Base-by-base conservation (phyloP, 1,140 invertebrate genomes). In the Diorhabda carinulata region DNA sequence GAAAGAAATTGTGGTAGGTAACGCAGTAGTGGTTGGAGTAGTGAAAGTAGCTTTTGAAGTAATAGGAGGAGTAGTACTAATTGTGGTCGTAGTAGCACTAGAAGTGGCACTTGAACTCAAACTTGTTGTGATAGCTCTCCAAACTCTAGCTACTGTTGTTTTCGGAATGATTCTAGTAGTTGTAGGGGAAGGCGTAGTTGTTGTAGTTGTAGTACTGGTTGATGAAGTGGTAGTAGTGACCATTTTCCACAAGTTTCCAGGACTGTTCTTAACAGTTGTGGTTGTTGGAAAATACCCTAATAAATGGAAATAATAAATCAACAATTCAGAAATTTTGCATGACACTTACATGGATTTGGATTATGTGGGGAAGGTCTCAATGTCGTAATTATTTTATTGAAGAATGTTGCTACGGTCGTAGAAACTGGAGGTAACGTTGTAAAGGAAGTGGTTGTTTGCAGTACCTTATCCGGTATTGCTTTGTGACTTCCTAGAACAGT, bases 401-500 rank as follows among this genome's bases (percentile, higher is more conserved):
- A 52, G 6, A 52, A 52, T 6, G 47, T 8, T 2, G 47, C n/a
- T 8, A 52, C 56, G 25, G 44, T 64, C 3, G 78, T 70, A 10
- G 75, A 71, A n/a, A 73, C 66, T 2, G 76, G 68, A 42, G 62
- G 6, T 4, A 60, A 52, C 4, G 71, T 47, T 40, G 69, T 59
- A 44, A 71, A 67, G 41, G 58, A 70, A 0, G 76, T 60, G 60
- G 71, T 66, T 5, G 74, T 76, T 7, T 78, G 77, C 6, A 75
- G 76, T n/a, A 78, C 65, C n/a, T 73, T 69, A 57, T 83, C 82
- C 3, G 82, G 83, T 3, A 84, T 82, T n/a, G 85, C 82, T 5
- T 86, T 80, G 42, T 87, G 86, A 2, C 82, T 86, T n/a, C 87
- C 86, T n/a, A 88, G 74, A 9, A 89, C 85, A 3, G 84, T 83